Base-by-base conservation (phyloP, 2,888 invertebrate genomes). In the Drosophila robusta region DNA sequence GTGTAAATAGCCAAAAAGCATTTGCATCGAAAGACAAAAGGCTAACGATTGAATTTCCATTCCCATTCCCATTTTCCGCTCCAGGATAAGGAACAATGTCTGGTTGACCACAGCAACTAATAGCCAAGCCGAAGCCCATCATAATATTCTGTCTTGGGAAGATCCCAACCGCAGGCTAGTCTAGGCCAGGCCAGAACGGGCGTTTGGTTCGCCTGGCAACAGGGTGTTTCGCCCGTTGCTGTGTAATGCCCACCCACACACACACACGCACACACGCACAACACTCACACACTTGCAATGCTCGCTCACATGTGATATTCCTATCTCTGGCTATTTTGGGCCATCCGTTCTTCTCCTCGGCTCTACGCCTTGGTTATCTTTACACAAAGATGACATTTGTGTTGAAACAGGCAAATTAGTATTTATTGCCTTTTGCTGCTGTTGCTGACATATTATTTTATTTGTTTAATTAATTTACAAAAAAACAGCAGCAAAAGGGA, bases 401-500 rank as follows among this genome's bases (percentile, higher is more conserved):
- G 81, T 84, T 84, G 72, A 81, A 84, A 87, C 77, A 87, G 79
- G 84, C 71, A 81, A 81, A 87, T 79, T 79, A 81, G 87, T 87
- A 83, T 87, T 83, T 87, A 84, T 83, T 70, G 84, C 75, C 65
- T 79, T 78, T 65, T 75, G 70, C 69, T 74, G 62, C 75, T 87
- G 83, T 63, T 81, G 74, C 75, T 88, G 86, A 86, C 86, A 83
- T 86, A 86, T 87, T 87, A 87, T 86, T 86, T 86, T 86, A 83
- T 86, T 86, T 86, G 88, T 86, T 86, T 86, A 86, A 85, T 85
- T 85, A 85, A 85, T 87, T 87, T 85, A 71, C 78, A 78, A 75
- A 81, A 70, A 82, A 70, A 71, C 63, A 68, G 57, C 56, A 70
- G 46, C 63, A 64, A 26, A 36, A 63, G 58, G 70, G 66, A 63